A percentile compares a stretch with the other conserved stretches of the same genome.
phyloP scores from a whole-genome alignment of 2,113 vertebrate genomes.

The Antigone vipio region DNA sequence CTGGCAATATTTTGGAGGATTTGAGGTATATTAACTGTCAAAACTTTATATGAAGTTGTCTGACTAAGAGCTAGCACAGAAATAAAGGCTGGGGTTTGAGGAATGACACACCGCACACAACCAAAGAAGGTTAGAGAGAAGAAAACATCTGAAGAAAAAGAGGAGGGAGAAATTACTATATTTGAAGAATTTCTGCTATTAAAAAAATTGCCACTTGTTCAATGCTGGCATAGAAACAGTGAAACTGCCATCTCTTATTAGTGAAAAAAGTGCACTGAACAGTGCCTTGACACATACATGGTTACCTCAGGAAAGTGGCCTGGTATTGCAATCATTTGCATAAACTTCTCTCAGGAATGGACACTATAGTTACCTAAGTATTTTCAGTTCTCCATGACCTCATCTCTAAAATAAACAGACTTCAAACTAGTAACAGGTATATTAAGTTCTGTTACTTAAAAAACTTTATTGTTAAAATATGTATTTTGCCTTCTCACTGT shows the following conservation, averaged over 20 bases:
- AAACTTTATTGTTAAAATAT: background rate
- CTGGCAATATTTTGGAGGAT: background rate
- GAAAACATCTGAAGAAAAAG: background rate
- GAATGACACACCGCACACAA: background rate
- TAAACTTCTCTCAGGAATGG: background rate
- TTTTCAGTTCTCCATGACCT: background rate
- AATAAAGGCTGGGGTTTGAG: background rate
- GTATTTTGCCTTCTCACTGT: background rate
- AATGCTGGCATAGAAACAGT: background rate
- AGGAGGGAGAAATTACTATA: rapidly evolving
- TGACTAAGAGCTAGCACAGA: background rate
- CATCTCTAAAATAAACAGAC: background rate
- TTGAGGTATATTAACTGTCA: background rate
- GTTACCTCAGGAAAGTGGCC: background rate
- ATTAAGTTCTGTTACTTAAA: background rate
- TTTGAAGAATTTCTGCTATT: background rate
- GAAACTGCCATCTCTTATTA: background rate
- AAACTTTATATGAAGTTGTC: background rate
- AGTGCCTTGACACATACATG: background rate
- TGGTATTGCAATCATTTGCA: background rate
- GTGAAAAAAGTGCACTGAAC: background rate
- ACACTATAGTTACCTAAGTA: background rate
- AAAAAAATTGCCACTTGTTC: background rate
- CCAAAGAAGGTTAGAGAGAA: background rate
- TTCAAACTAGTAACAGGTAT: background rate